Percentiles rank a stretch among this genome's conserved stretches.
phyloP scores from a whole-genome alignment of 2,113 vertebrate genomes.

The Clarias batrachus region DNA sequence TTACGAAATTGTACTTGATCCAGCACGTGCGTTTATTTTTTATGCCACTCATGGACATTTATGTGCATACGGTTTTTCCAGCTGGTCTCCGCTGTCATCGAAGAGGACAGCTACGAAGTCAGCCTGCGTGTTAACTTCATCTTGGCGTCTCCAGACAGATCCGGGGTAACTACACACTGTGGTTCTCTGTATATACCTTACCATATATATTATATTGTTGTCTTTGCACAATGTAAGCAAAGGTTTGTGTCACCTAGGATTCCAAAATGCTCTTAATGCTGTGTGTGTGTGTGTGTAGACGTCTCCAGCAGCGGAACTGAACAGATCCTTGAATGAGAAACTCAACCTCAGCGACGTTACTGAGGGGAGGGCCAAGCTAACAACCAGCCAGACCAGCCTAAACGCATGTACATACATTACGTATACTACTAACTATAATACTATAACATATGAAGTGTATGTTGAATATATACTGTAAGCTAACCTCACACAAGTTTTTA shows the following conservation, averaged over 20 bases:
- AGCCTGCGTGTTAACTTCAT: slow-evolving; percentile 83
- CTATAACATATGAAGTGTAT: too few species aligned
- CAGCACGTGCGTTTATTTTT: neutral
- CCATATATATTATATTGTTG: too few species aligned
- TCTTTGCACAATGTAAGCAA: too few species aligned
- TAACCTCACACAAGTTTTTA: too few species aligned
- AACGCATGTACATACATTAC: slow-evolving; percentile 54
- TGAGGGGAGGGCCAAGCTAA: slow-evolving; percentile 57
- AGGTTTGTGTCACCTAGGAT: neutral
- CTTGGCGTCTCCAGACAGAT: slow-evolving; percentile 56
- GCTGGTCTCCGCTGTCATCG: slow-evolving; percentile 83
- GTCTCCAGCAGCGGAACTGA: slow-evolving; percentile 61
- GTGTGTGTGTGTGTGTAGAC: slow-evolving; percentile 23
- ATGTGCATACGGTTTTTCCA: slow-evolving; percentile 46
- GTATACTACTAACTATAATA: neutral
- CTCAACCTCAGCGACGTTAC: slow-evolving; percentile 59
- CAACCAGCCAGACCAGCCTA: slow-evolving; percentile 61
- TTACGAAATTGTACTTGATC: neutral
- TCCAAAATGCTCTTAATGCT: neutral
- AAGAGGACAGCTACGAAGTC: slow-evolving; percentile 80
- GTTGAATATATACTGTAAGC: too few species aligned
- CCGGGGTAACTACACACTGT: slow-evolving; percentile 43
- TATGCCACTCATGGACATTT: neutral
- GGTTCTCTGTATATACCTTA: too few species aligned
- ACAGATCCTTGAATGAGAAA: slow-evolving; percentile 60